Conservation (phyloP, 2,797 vertebrate genomes). For the Chelonia mydas region DNA sequence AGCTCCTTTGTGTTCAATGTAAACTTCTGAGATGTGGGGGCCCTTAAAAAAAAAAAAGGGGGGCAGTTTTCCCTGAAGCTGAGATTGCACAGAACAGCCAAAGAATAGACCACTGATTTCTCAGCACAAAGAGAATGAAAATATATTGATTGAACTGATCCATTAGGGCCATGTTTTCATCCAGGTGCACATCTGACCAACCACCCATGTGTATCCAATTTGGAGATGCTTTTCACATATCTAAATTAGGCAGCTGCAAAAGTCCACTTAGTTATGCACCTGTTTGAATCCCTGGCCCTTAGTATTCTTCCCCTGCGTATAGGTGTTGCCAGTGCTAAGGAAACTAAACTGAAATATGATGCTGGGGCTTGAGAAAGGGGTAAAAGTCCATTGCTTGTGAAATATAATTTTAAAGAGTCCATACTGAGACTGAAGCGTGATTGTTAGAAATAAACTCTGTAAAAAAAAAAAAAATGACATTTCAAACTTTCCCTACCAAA, state of each 20-base stretch:
- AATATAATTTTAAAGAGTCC: background rate
- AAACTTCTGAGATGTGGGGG: background rate
- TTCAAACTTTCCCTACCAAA: background rate
- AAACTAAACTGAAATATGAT: background rate
- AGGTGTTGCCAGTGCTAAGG: background rate
- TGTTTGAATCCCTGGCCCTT: background rate
- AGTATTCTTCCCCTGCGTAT: background rate
- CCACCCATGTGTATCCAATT: background rate
- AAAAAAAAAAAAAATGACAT: background rate
- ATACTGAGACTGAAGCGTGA: background rate
- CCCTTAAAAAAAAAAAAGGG: background rate
- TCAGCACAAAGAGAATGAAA: background rate
- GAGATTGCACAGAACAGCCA: background rate
- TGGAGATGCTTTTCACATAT: background rate
- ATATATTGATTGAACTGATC: background rate
- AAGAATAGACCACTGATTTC: background rate
- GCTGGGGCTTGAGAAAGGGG: background rate
- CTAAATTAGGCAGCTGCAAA: background rate
- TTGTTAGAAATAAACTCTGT: background rate
- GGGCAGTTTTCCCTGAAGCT: background rate
- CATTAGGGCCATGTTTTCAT: background rate
- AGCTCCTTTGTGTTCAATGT: background rate
- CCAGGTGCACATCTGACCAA: background rate
- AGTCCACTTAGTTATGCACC: background rate
- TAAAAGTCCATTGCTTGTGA: background rate